Evolutionary conservation across 2,888 invertebrate species (phyloP).

Genomic region (Sesamia inferens): DNA sequence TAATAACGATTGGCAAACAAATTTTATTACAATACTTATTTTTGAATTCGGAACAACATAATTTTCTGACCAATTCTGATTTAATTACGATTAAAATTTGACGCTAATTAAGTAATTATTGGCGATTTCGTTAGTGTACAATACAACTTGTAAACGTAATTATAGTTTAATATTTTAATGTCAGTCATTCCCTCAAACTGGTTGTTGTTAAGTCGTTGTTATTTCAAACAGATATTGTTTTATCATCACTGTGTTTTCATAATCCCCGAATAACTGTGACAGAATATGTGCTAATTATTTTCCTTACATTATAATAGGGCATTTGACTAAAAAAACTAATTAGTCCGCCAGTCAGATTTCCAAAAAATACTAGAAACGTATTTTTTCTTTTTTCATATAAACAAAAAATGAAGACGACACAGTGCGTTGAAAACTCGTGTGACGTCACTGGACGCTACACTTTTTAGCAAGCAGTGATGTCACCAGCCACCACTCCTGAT

Average conservation of each 20-base stretch:
- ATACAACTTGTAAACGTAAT: slow-evolving; percentile 18
- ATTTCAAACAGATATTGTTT: not conserved
- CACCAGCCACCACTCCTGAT: too few species aligned
- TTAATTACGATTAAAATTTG: slow-evolving; percentile 8
- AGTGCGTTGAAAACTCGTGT: too few species aligned
- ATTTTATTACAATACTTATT: not conserved
- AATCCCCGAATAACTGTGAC: not conserved
- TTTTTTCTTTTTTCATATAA: too few species aligned
- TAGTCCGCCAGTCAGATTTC: too few species aligned
- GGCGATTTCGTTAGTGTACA: not conserved
- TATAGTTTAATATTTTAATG: not conserved
- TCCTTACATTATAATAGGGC: too few species aligned
- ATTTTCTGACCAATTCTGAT: not conserved
- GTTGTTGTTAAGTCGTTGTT: not conserved
- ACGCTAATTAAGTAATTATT: slow-evolving; percentile 10
- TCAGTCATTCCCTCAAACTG: not conserved
- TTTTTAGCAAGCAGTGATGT: too few species aligned
- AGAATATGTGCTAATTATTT: not conserved
- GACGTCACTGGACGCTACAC: too few species aligned
- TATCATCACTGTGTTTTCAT: not conserved
- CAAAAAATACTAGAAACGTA: too few species aligned
- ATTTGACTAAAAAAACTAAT: too few species aligned
- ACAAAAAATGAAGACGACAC: too few species aligned
- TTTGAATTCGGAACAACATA: slow-evolving; percentile 13
- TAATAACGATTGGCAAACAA: slow-evolving; percentile 17